phyloP scores from a whole-genome alignment of 2,888 invertebrate genomes.

The Crepidodera aurea region DNA sequence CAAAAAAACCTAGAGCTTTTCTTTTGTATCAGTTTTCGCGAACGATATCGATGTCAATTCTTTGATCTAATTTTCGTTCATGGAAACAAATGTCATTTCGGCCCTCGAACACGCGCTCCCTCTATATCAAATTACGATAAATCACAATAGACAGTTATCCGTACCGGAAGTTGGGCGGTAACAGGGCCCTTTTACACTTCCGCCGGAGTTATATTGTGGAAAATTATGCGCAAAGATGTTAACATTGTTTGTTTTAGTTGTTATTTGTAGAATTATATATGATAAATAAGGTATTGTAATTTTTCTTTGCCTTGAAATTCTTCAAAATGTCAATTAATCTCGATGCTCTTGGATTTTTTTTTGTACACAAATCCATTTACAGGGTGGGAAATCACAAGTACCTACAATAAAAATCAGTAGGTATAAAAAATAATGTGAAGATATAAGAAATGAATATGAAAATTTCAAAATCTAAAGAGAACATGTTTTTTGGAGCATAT shows the following conservation, averaged over 20 bases:
- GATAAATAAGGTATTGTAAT: too few species aligned
- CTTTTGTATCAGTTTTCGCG: background rate
- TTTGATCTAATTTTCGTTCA: constrained; percentile 20
- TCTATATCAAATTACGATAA: constrained; percentile 40
- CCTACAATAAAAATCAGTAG: too few species aligned
- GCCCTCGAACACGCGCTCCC: constrained; percentile 33
- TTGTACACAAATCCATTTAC: too few species aligned
- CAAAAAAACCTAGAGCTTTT: background rate
- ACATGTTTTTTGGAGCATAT: too few species aligned
- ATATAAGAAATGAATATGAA: too few species aligned
- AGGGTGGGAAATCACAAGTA: too few species aligned
- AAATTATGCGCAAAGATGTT: constrained; percentile 8
- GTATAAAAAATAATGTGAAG: too few species aligned
- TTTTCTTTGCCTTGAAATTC: too few species aligned
- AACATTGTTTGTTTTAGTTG: background rate
- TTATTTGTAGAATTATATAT: too few species aligned
- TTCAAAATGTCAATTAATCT: too few species aligned
- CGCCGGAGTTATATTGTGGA: constrained; percentile 21
- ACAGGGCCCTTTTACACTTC: constrained; percentile 41
- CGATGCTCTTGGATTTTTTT: too few species aligned
- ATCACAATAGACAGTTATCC: constrained; percentile 40
- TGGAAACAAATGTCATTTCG: constrained; percentile 22
- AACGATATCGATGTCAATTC: constrained; percentile 12
- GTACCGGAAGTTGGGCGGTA: constrained; percentile 41
- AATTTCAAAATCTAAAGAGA: too few species aligned